Evolutionary conservation across 2,113 vertebrate species (phyloP).

Genomic region (Etheostoma cragini): DNA sequence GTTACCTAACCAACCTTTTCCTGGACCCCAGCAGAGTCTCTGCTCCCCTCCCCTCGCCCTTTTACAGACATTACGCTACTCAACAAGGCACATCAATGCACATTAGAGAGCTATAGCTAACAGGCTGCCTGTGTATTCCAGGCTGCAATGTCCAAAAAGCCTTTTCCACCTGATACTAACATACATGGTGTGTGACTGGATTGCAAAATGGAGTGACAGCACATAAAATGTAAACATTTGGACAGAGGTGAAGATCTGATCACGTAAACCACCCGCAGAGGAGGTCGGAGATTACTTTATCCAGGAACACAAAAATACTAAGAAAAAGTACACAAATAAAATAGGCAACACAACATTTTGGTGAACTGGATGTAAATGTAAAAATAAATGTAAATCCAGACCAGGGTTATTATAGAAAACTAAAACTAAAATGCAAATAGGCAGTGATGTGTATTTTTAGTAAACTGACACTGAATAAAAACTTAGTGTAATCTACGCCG

Average conservation of each 20-base stretch:
- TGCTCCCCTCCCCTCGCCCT: not conserved
- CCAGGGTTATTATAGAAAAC: too few relatives aligned
- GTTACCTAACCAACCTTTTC: constrained; percentile 14
- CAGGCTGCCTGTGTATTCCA: constrained; percentile 9
- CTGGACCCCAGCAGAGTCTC: constrained; percentile 30
- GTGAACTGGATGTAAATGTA: not conserved
- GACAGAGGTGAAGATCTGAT: not conserved
- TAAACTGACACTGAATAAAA: too few relatives aligned
- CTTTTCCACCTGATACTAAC: constrained; percentile 23
- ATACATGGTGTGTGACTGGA: not conserved
- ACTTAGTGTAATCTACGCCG: too few relatives aligned
- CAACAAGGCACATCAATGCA: constrained; percentile 54
- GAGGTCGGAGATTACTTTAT: not conserved
- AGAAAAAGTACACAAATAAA: not conserved
- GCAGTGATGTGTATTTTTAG: too few relatives aligned
- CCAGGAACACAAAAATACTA: not conserved
- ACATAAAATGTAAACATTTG: not conserved
- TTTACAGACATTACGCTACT: constrained; percentile 53
- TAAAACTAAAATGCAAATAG: too few relatives aligned
- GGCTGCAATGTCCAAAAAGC: not conserved
- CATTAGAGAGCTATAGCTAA: constrained; percentile 21
- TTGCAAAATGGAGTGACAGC: constrained; percentile 8
- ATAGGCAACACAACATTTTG: not conserved
- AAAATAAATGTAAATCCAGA: constrained; percentile 15
- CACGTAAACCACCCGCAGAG: not conserved